These are phyloP conservation scores for Fukomys damarensis DNA, from an alignment of 2,113 vertebrate genomes.

Conservation along the genomic window DNA sequence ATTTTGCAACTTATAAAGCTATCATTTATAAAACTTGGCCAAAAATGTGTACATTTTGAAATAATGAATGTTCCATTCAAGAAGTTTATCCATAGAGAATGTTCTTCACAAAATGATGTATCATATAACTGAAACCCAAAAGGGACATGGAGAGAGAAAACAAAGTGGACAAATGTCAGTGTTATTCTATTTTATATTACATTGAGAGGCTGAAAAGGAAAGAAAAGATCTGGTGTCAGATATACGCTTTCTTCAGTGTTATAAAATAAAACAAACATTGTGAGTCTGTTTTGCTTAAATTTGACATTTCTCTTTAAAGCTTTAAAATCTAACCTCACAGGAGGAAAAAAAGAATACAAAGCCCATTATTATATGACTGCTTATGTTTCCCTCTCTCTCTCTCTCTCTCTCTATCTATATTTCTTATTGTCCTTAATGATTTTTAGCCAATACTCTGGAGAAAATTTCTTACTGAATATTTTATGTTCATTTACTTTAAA, in stretches of 20 bases:
- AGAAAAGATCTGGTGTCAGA: slow-evolving; percentile 48
- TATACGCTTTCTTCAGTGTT: not conserved
- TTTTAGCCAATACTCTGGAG: not conserved
- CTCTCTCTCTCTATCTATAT: not conserved
- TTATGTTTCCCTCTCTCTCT: not conserved
- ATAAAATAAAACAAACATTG: slow-evolving; percentile 57
- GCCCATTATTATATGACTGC: not conserved
- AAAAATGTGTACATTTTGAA: slow-evolving; percentile 1
- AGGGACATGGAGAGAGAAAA: not conserved
- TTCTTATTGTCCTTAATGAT: not conserved
- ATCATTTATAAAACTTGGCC: not conserved
- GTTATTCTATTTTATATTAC: slow-evolving; percentile 36
- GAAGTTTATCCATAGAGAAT: not conserved
- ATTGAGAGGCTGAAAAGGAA: slow-evolving; percentile 19
- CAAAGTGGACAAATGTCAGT: not conserved
- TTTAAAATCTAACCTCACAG: not conserved
- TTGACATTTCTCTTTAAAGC: slow-evolving; percentile 44
- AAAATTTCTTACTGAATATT: not conserved
- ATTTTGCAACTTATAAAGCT: slow-evolving; percentile 27
- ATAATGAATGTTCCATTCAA: not conserved
- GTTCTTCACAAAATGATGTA: slow-evolving; percentile 44
- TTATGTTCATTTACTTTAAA: not conserved
- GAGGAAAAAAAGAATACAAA: not conserved
- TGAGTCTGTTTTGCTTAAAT: slow-evolving; percentile 49
- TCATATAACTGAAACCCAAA: slow-evolving; percentile 46